Conservation (phyloP, 2,113 vertebrate species). For the Hippoglossus stenolepis region DNA sequence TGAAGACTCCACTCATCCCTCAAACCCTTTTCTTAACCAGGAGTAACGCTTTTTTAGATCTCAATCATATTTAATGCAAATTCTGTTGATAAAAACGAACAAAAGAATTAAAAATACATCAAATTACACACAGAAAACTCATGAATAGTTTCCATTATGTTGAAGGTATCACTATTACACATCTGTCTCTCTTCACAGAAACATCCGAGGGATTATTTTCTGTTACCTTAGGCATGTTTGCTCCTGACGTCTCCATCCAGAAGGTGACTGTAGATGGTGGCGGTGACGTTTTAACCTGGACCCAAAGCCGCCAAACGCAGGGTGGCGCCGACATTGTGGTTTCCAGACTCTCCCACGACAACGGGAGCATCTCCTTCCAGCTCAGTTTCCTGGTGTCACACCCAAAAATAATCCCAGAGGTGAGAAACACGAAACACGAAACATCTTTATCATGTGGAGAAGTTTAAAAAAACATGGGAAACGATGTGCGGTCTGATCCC, state of each 20-base stretch:
- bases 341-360: constrained; percentile 37
- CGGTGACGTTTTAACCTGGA: constrained; percentile 50
- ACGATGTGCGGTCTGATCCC: constrained; percentile 15
- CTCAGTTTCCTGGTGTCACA: constrained; percentile 51
- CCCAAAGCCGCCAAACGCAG: not conserved
- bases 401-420: constrained; percentile 58
- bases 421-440: constrained; percentile 8
- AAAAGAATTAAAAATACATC: not conserved
- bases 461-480: not conserved
- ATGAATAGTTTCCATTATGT: too few relatives aligned
- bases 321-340: constrained; percentile 28
- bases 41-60: constrained; percentile 34
- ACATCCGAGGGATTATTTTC: constrained; percentile 40
- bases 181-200: constrained; percentile 26
- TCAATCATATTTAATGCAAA: not conserved
- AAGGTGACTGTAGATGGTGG: constrained; percentile 48
- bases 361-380: constrained; percentile 56
- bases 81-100: not conserved
- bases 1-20: constrained; percentile 56
- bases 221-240: constrained; percentile 53
- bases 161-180: not conserved
- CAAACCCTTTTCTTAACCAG: constrained; percentile 40
- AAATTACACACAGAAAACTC: not conserved
- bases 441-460: not conserved
- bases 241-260: constrained; percentile 55